phyloP scores from a whole-genome alignment of 1,140 invertebrate species.

The Drosophila tani region DNA sequence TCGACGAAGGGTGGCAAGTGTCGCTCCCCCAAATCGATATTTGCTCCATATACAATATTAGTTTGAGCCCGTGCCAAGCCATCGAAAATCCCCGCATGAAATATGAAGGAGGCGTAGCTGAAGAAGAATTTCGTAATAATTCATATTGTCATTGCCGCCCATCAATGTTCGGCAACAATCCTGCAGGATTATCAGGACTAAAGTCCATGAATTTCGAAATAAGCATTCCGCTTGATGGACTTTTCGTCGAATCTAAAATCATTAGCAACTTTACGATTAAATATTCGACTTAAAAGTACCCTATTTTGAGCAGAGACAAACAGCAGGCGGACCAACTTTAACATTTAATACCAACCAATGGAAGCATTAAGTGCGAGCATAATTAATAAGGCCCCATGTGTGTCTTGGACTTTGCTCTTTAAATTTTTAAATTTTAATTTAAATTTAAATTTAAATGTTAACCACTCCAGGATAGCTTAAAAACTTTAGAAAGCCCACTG shows the following conservation, averaged over 20 bases:
- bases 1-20: constrained; percentile 1
- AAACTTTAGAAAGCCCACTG: no score
- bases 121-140: constrained; percentile 34
- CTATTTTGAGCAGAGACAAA: not conserved
- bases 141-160: constrained; percentile 34
- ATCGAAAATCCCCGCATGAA: constrained; percentile 20
- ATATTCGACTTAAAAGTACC: not conserved
- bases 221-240: constrained; percentile 22
- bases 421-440: no score
- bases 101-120: constrained; percentile 10
- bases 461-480: no score
- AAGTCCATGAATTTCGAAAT: constrained; percentile 25
- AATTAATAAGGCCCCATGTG: no score
- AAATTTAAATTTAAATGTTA: no score
- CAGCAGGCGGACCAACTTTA: not conserved
- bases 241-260: not conserved
- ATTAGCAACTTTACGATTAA: not conserved
- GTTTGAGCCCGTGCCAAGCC: constrained; percentile 3
- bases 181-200: constrained; percentile 36
- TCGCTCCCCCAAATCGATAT: constrained; percentile 31
- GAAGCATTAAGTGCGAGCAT: no score
- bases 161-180: constrained; percentile 8
- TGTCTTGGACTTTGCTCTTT: no score
- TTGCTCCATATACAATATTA: constrained; percentile 21
- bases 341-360: no score